Evolutionary conservation across 2,888 invertebrate genomes (phyloP), one percentile per base, ranked within the genome.

Genomic region (Syrphus vitripennis): DNA sequence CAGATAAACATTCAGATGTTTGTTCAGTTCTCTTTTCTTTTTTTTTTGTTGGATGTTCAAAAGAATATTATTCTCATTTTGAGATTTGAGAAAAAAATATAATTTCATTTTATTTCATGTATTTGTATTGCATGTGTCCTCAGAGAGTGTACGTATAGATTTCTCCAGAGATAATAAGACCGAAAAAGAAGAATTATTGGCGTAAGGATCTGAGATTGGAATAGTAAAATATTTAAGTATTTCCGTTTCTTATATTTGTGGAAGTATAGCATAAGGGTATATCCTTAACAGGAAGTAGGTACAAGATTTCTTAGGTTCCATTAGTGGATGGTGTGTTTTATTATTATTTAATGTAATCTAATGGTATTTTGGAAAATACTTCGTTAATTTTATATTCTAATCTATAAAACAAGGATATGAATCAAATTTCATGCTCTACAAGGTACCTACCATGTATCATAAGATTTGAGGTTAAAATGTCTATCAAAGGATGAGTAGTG

Each of bases 151-250:
- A 48, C 31, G n/a, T 29, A 71, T 19, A 48, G 55, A 65, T 71
- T 72, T 82, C 70, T 82, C 77, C 42, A 50, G 77, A 71, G 81
- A 34, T 34, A n/a, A n/a, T n/a, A 31, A 40, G 3, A 50, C 21
- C 16, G 5, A 57, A 19, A n/a, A 55, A 53, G 63, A 70, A 76
- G 34, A 74, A 34, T 75, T 40, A 50, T 65, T 16, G 59, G 48
- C 63, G 45, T 37, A 45, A 55, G n/a, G 26, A 50, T 26, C 45
- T 53, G 59, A 63, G 63, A 76, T 81, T 70, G 61, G 48, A 71
- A 65, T 82, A 76, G 57, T 77, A 70, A 71, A 82, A 76, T 77
- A 77, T 82, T 71, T 40, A 77, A 77, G 70, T 48, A 40, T 76
- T 65, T 74, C 67, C 24, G 40, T 57, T 65, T 21, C n/a, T 10